Evolutionary conservation across 2,888 invertebrate species (phyloP).

Genomic region (Mactromeris polynyma): DNA sequence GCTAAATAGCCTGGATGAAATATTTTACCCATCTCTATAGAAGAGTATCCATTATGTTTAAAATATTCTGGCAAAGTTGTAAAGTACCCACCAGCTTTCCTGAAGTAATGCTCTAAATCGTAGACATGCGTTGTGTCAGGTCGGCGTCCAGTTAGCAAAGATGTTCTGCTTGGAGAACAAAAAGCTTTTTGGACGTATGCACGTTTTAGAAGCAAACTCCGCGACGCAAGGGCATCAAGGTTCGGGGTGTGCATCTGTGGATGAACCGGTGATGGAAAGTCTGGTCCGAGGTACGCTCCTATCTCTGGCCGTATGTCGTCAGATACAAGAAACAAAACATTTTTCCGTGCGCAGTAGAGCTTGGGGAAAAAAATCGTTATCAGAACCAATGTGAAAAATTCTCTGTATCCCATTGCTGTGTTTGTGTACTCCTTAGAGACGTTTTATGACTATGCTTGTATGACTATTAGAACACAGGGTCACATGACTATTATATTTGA

Average conservation of each 20-base stretch:
- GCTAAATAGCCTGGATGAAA: constrained; percentile 59
- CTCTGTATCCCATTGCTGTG: background rate
- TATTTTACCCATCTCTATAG: constrained; percentile 71
- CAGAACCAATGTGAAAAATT: background rate
- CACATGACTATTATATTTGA: background rate
- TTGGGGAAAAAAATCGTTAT: background rate
- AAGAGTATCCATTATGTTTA: constrained; percentile 66
- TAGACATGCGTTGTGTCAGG: constrained; percentile 74
- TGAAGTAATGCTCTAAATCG: constrained; percentile 61
- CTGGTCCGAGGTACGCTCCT: constrained; percentile 61
- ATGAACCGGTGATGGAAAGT: constrained; percentile 71
- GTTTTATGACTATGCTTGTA: background rate
- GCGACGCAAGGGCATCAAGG: constrained; percentile 70
- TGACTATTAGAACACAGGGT: background rate
- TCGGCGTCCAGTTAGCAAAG: constrained; percentile 71
- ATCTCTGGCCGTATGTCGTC: constrained; percentile 72
- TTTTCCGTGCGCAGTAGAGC: constrained; percentile 25
- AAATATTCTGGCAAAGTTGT: constrained; percentile 73
- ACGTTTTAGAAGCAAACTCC: constrained; percentile 68
- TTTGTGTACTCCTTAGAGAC: background rate
- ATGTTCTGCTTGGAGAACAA: constrained; percentile 70
- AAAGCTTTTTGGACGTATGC: constrained; percentile 72
- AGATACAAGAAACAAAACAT: constrained; percentile 60
- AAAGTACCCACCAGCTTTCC: constrained; percentile 71
- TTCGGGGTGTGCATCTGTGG: constrained; percentile 73